Evolutionary conservation across 2,113 vertebrate species (phyloP), one percentile per base, ranked within the genome.

Genomic region (Vidua chalybeata): DNA sequence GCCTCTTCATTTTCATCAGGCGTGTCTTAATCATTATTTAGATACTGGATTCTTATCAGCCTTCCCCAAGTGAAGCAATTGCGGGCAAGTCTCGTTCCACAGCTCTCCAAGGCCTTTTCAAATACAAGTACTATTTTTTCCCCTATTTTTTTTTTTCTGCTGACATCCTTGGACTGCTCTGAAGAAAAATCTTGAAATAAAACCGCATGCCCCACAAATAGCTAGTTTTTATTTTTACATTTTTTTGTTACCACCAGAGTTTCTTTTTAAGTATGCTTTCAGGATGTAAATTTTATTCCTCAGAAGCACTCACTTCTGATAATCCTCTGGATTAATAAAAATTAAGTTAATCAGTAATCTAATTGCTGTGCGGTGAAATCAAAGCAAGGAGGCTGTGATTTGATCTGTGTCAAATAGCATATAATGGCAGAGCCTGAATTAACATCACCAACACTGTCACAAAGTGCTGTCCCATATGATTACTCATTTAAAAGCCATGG

Each of bases 261-360:
- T 90, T 43, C 43, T 74, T 45, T n/a, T 21, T 71, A 88, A 63
- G 18, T 16, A 33, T 30, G 26, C 33, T 92, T 66, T 82, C 28
- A 75, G 59, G 75, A 78, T 82, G 3, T 89, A 67, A 66, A 0
- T 71, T 91, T 85, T 95, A 81, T 78, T 92, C 37, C 67, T 73
- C 56, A 43, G 39, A 83, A 89, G 68, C 56, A 74, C 7, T 3
- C 20, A 68, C 45, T 83, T 78, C 46, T 27, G 11, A 39, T 80
- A 95, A 76, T 94, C 92, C 87, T 67, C 43, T 33, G 74, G 81
- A 95, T 94, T 93, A 89, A 77, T 72, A 83, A 85, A 56, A 74
- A 91, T 94, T 89, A 73, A 75, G n/a, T 84, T 68, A 94, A 74
- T 76, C 90, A 64, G 52, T 56, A 83, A 90, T 91, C 43, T 95